Evolutionary conservation across 1,140 invertebrate genomes (phyloP).

Genomic region (Hestina assimilis): DNA sequence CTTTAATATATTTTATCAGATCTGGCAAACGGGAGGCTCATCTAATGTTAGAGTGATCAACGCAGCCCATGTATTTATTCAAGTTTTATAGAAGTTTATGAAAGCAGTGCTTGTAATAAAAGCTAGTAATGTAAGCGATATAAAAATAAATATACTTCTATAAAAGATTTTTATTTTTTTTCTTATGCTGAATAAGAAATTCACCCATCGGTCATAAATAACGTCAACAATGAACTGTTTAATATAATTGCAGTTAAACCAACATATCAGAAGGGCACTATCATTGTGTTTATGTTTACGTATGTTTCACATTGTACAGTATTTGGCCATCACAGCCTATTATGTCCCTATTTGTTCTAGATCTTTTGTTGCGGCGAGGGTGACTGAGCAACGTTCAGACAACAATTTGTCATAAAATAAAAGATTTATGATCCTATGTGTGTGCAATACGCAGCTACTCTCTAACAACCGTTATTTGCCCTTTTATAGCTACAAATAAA

Average conservation of each 20-base stretch:
- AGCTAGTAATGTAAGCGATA: too few relatives aligned
- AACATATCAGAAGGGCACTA: constrained; percentile 44
- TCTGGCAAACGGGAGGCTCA: too few relatives aligned
- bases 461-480: constrained; percentile 69
- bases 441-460: constrained; percentile 57
- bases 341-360: constrained; percentile 72
- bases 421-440: constrained; percentile 69
- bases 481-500: constrained; percentile 72
- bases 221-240: constrained; percentile 47
- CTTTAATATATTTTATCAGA: too few relatives aligned
- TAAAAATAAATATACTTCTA: too few relatives aligned
- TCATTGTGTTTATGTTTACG: constrained; percentile 68
- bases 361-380: constrained; percentile 61
- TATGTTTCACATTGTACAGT: constrained; percentile 54
- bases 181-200: constrained; percentile 5
- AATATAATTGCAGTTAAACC: constrained; percentile 47
- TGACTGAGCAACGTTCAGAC: constrained; percentile 53
- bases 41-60: too few relatives aligned
- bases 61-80: too few relatives aligned
- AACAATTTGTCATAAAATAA: constrained; percentile 78
- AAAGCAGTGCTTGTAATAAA: too few relatives aligned
- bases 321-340: constrained; percentile 62
- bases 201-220: constrained; percentile 35
- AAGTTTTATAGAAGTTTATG: too few relatives aligned
- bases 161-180: background rate